A percentile compares a stretch with the other conserved stretches of the same genome.
Evolutionary conservation across 2,888 invertebrate genomes (phyloP).

Genomic region (Colostygia pectinataria): DNA sequence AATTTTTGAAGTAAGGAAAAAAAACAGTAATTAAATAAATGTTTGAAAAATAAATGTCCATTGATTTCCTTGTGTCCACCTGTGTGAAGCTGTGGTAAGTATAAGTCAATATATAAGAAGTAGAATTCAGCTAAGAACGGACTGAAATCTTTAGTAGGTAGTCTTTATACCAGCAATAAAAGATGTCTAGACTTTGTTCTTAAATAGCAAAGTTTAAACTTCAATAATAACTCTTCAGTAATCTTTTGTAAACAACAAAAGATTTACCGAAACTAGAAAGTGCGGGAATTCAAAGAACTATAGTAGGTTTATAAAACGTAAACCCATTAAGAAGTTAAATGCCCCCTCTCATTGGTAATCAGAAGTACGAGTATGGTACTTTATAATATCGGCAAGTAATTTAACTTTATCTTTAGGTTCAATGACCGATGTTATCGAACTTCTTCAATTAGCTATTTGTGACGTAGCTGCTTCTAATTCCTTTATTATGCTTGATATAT

Average conservation of each 20-base stretch:
- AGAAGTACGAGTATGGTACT: conserved; percentile 27
- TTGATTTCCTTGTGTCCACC: too few species aligned
- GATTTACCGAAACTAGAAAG: not conserved
- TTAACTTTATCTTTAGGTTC: conserved; percentile 60
- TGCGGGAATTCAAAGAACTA: not conserved
- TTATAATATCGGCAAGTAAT: conserved; percentile 44
- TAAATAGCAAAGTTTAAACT: not conserved
- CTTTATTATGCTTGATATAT: conserved; percentile 4
- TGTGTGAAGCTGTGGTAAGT: too few species aligned
- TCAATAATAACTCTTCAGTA: too few species aligned
- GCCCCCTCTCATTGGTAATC: conserved; percentile 39
- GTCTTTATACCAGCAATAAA: not conserved
- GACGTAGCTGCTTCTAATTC: conserved; percentile 45
- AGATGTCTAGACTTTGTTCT: conserved; percentile 2
- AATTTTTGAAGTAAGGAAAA: too few species aligned
- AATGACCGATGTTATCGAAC: conserved; percentile 65
- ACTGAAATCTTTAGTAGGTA: not conserved
- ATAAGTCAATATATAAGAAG: too few species aligned
- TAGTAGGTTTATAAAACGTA: too few species aligned
- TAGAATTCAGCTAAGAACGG: too few species aligned
- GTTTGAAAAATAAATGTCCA: too few species aligned
- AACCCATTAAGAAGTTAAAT: conserved; percentile 33
- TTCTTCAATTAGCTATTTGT: conserved; percentile 64
- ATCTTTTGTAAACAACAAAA: too few species aligned
- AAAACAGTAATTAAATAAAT: too few species aligned